Evolutionary conservation across 1,140 invertebrate genomes (phyloP), one percentile per base, ranked within the genome.

Genomic region (Saccostrea cuccullata): DNA sequence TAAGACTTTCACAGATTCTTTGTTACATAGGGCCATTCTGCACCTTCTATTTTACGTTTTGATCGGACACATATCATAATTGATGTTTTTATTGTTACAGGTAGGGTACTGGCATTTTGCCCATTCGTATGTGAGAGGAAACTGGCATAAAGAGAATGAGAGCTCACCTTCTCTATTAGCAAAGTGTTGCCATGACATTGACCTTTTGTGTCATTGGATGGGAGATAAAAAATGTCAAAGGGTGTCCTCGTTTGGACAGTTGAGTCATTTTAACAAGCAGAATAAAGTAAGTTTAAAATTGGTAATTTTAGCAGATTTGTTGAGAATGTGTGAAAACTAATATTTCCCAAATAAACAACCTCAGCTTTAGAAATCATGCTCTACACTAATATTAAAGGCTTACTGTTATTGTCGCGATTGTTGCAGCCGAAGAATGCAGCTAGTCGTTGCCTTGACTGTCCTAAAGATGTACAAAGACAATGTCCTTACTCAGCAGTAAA

Each of bases 161-260:
- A 95, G 95, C 86, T 93, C 95, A 23, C 95, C 94, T 89, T 95
- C 94, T 30, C 89, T 96, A n/a, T 58, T 96, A 85, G 92, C 95
- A 11, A 96, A 96, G 90, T 95, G 94, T 89, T 96, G 95, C 90
- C 95, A 96, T 93, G 95, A 96, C 89, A 86, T 96, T 88, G 95
- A 96, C 87, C 92, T 96, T 15, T 94, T 96, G 84, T 89, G 90
- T 55, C 95, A 94, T 87, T 95, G 95, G 94, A 95, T 96, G 94
- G 93, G 93, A 15, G 90, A 92, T 55, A 64, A 86, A 40, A 92
- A 91, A 90, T 94, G 94, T 89, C 88, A 87, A 36, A 92, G 92
- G 88, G 92, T 96, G 4, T 94, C 95, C 20, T 95, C 95, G n/a
- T 95, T 96, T 92, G 95, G 95, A 23, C 92, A 92, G 47, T 88